Base-by-base conservation (phyloP, 2,797 vertebrate species). In the Gobio occitaniae region DNA sequence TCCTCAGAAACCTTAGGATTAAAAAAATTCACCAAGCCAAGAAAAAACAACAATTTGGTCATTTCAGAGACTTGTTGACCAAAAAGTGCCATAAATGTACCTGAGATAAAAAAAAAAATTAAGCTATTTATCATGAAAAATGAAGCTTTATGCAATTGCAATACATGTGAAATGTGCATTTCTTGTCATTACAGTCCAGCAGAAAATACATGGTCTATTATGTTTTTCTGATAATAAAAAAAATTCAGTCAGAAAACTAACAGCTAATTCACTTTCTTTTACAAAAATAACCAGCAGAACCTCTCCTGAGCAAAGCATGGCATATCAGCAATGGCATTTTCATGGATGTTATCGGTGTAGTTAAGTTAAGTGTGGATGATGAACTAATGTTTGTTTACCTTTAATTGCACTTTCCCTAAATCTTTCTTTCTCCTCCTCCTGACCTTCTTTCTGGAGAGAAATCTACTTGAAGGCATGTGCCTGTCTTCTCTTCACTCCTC, bases 401-500 rank as follows among this genome's bases (percentile, higher is more conserved):
- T 74, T 68, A 71, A 76, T 78, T 61, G 1, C 12, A 66, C 21
- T 59, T 29, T 71, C 52, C 65, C 36, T 69, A n/a, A 74, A 47
- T 71, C 54, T 17, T 76, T 69, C 72, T 70, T 52, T 72, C 85
- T 75, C 54, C 59, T 77, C 71, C 50, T 48, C 32, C 47, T 78
- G 61, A 70, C 25, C 47, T 65, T 56, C 48, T 68, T 81, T 41
- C 69, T 83, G 71, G 61, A 71, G 69, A 81, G 80, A 81, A 74
- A 81, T 86, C 84, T 77, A 36, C 82, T 83, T 80, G 54, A 65
- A 87, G 82, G 75, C 86, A 77, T 75, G 78, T 81, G 80, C 85
- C 70, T 86, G 86, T 74, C 50, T 77, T 80, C 25, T 36, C 79
- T 82, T 86, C 83, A 76, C 77, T 80, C 87, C 85, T 87, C 81